These are phyloP conservation scores for Cremastobaeus sp. DNA, from an alignment of 2,888 invertebrate genomes.

Conservation along the genomic window DNA sequence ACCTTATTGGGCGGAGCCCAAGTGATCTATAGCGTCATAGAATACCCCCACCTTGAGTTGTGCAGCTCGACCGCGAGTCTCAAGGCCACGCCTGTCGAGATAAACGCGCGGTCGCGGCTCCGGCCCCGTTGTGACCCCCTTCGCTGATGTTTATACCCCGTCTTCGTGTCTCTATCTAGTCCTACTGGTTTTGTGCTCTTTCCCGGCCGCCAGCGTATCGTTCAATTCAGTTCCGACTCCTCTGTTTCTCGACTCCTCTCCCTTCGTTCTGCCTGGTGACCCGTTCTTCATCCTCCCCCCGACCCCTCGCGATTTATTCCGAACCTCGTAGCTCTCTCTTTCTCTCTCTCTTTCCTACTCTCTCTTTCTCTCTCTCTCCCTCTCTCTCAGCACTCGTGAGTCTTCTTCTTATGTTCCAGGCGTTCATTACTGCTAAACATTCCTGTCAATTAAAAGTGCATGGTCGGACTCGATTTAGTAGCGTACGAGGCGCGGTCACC, in stretches of 20 bases:
- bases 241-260: conserved; percentile 44
- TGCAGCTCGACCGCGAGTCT: conserved; percentile 65
- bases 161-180: conserved; percentile 75
- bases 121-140: conserved; percentile 62
- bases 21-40: conserved; percentile 78
- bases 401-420: conserved; percentile 65
- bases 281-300: conserved; percentile 38
- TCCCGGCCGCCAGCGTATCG: conserved; percentile 45
- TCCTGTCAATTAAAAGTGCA: conserved; percentile 77
- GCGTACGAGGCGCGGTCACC: conserved; percentile 56
- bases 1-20: conserved; percentile 71
- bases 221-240: conserved; percentile 61
- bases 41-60: conserved; percentile 72
- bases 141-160: conserved; percentile 74
- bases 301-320: background rate
- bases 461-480: conserved; percentile 72
- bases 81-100: conserved; percentile 74
- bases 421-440: conserved; percentile 77
- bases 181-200: conserved; percentile 62
- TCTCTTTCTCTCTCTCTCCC: background rate
- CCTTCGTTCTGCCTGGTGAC: conserved; percentile 52
- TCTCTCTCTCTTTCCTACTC: background rate
- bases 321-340: background rate
- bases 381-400: conserved; percentile 51
- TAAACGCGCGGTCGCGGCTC: conserved; percentile 72